Base-by-base conservation (phyloP, 2,113 vertebrate species). In the Aspiorhynchus laticeps region DNA sequence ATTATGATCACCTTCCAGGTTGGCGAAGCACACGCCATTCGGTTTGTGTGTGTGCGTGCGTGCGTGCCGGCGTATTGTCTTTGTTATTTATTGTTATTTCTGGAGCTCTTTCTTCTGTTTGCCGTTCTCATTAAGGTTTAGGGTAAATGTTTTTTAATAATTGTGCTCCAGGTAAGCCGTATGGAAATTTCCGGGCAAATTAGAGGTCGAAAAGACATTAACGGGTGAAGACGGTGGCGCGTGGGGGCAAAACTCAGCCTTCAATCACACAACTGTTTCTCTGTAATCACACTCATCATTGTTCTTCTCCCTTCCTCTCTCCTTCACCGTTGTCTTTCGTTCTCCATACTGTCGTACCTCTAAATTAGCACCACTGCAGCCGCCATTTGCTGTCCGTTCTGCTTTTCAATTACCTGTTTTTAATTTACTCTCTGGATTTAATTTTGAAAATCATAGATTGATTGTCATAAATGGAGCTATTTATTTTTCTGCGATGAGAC, bases 1-100 rank as follows among this genome's bases (percentile, higher is more conserved):
- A 94, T 94, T 94, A 92, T 88, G 89, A 90, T 93, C 88, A 90
- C 88, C 91, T 91, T 91, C 86, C 90, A 90, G 92, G 89, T 92
- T 89, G 85, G 79, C 82, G 46, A 83, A 36, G 76, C 76, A 78
- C 46, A 31, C 56, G 1, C 26, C 41, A 26, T 88, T 14, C 61
- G 48, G 80, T 75, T 31, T 26, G 69, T 84, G 46, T 87, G 67
- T 80, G 69, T 76, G 88, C 88, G 59, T 26, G 24, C 86, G 48
- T 5, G 48, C 15, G 83, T 86, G 56, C 81, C 41, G 36, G 76
- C 63, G 73, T 28, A 71, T 65, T 89, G 78, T 82, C 31, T 24
- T 84, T 84, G 74, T 85, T 88, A 86, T 91, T 86, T 90, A 67
- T 87, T 89, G 90, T 91, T 90, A 53, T 59, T 91, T 86, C 89